These are phyloP conservation scores for Oxyura jamaicensis DNA, from an alignment of 2,113 vertebrate species.

Conservation along the genomic window DNA sequence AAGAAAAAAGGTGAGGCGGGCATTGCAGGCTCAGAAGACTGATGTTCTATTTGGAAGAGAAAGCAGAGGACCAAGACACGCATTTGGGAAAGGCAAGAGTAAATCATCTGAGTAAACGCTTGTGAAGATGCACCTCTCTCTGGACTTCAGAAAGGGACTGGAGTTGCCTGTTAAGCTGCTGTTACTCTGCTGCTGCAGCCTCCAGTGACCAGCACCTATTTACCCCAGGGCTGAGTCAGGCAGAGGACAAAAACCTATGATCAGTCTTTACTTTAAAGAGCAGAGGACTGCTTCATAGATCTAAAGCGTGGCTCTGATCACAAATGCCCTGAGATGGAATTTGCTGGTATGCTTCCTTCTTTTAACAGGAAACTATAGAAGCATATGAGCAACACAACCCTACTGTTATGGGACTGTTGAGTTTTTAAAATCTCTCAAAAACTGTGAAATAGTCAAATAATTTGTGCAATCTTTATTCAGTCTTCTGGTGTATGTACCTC, in stretches of 20 bases:
- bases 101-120: neutral
- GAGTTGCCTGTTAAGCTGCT: accelerated
- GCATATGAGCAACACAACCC: neutral
- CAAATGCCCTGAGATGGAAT: neutral
- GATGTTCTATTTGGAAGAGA: neutral
- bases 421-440: neutral
- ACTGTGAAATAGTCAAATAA: neutral
- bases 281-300: neutral
- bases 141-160: neutral
- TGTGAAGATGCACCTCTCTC: neutral
- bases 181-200: neutral
- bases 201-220: accelerated
- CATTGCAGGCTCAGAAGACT: neutral
- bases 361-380: neutral
- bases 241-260: neutral
- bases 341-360: neutral
- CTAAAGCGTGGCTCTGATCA: neutral
- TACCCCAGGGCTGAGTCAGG: neutral
- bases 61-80: neutral
- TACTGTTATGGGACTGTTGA: neutral
- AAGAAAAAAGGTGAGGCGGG: neutral
- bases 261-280: neutral
- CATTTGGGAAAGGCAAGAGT: neutral
- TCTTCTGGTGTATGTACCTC: neutral
- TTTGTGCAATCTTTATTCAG: neutral